Conservation (phyloP, 2,113 vertebrate species). For the Toxotes chatareus region DNA sequence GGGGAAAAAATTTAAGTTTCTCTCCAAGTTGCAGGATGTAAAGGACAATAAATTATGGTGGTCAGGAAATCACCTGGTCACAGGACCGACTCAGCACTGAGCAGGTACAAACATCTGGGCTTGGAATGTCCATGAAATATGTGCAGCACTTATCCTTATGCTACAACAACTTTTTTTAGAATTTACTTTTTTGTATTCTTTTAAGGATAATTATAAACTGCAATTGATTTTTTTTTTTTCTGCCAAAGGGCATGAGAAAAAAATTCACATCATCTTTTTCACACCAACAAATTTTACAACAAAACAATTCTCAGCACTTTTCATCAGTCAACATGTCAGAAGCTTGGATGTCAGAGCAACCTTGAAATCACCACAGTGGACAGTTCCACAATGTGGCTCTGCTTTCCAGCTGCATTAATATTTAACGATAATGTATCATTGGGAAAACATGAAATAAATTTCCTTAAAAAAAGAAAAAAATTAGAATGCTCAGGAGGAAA, state of each 20-base stretch:
- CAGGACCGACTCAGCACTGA: conserved; percentile 43
- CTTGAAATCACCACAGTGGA: background rate
- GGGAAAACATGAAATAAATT: background rate
- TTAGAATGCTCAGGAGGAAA: too few species aligned
- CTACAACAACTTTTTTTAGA: background rate
- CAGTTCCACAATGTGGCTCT: background rate
- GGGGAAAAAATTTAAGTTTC: conserved; percentile 38
- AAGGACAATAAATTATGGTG: conserved; percentile 65
- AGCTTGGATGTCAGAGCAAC: background rate
- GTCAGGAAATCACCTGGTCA: conserved; percentile 68
- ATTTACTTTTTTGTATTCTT: background rate
- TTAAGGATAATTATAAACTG: background rate
- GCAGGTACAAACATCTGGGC: conserved; percentile 69
- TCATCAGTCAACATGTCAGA: background rate
- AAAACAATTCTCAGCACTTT: background rate
- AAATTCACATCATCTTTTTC: background rate
- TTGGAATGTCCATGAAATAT: conserved; percentile 30
- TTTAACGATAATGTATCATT: background rate
- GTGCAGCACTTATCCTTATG: background rate
- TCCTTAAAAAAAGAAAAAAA: too few species aligned
- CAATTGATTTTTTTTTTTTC: background rate
- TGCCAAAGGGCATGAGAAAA: background rate
- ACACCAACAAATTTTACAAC: background rate
- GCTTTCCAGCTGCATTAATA: background rate
- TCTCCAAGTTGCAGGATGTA: conserved; percentile 57